Base-by-base conservation (phyloP, 2,888 invertebrate genomes). In the Brenthis hecate region DNA sequence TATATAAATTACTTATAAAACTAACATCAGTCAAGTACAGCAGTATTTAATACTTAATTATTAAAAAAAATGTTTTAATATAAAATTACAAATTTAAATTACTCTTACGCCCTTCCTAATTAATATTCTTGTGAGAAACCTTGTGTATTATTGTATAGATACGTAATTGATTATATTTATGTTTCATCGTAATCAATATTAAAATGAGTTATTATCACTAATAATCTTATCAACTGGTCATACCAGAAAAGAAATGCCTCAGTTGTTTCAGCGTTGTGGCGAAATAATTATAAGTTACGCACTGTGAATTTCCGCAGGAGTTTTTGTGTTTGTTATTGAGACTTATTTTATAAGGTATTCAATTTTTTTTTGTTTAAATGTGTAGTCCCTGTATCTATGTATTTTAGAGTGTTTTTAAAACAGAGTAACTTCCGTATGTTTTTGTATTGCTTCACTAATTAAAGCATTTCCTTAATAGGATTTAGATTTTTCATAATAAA, bases 201-300 rank as follows among this genome's bases (percentile, higher is more conserved):
- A 70, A 71, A 74, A 73, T 72, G 61, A 70, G 47, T 50, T 54
- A 68, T 69, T 73, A 74, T 74, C 74, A 43, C 48, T 64, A 63
- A 51, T 60, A 66, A 73, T 73, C 68, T 74, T 74, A 73, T 74
- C 74, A 57, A 43, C 65, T 53, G 48, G 67, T 56, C 62, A 55
- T 70, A 70, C 63, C 63, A 63, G 65, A 69, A 66, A 73, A 71
- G 68, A 68, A 70, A 69, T 69, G 63, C 32, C 66, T 62, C 43
- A 63, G 55, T 71, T 50, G 56, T 62, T 68, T 65, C 58, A 62
- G 66, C 66, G 65, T 43, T 66, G 70, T 69, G 64, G 60, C 47
- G 68, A 68, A 73, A 70, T 65, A 63, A 67, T 67, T 66, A 68
- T 56, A 13, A 50, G 57, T 61, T 57, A 32, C 32, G 23, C 16